Evolutionary conservation across 2,888 invertebrate genomes (phyloP), one percentile per base, ranked within the genome.

Genomic region (Griposia aprilina): DNA sequence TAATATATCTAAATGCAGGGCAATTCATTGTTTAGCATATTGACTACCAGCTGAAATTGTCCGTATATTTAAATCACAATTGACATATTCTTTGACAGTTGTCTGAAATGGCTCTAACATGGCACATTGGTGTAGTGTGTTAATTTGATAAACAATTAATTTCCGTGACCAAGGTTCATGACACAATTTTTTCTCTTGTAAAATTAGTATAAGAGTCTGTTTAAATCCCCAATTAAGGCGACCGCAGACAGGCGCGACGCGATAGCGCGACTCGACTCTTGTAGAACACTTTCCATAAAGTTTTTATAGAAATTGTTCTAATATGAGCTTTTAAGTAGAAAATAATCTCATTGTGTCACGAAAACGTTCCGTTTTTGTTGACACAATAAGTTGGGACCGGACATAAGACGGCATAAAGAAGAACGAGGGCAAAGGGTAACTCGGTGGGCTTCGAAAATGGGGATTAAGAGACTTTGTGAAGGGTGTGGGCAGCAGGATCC

Each of bases 401-500:
- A 59, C 30, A 65, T 55, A 79, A 79, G 79, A 59, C 41, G 57
- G 79, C 57, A 72, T 72, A 72, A 15, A 65, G 79, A 79, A 65
- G 48, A 57, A 72, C n/a, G n/a, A 41, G 48, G 62, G 41, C 17
- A 23, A 55, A 79, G 63, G 79, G 57, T 48, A 50, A 4, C 63
- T 52, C 68, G 30, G 41, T 10, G 77, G 41, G 78, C 15, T 77
- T 67, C 15, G 17, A 63, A 71, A 78, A 71, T 59, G 72, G 71
- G 63, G 79, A 72, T 79, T 78, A 79, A 79, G 72, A 79, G 79
- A 79, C 72, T 65, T 79, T 30, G n/a, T 30, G n/a, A 78, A 72
- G 57, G 57, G 30, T 78, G 8, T 23, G n/a, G 48, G 60, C 15
- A 20, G 23, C 13, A 5, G 55, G 23, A 41, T 30, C n/a, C 5